Evolutionary conservation across 2,888 invertebrate genomes (phyloP).

Genomic region (Morpho helenor): DNA sequence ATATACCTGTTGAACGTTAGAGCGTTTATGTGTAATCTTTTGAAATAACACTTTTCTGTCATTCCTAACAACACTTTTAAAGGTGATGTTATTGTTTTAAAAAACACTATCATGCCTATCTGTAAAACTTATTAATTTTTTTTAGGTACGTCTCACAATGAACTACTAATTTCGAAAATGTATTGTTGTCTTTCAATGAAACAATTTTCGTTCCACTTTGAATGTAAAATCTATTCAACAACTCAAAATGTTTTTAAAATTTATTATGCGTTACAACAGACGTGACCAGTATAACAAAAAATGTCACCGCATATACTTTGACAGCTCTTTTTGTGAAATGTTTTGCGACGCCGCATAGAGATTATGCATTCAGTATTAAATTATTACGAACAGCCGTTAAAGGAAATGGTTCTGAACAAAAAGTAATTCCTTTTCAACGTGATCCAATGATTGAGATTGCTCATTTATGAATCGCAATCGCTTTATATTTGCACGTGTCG

Average conservation of each 20-base stretch:
- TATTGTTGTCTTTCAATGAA: too few relatives aligned
- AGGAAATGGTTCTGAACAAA: constrained; percentile 31
- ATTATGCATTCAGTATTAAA: constrained; percentile 30
- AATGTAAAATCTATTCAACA: constrained; percentile 8
- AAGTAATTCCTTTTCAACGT: constrained; percentile 30
- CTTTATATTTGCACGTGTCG: constrained; percentile 16
- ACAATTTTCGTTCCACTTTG: constrained; percentile 11
- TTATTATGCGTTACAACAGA: constrained; percentile 11
- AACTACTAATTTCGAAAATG: too few relatives aligned
- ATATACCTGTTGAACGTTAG: too few relatives aligned
- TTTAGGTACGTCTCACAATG: too few relatives aligned
- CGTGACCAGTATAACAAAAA: constrained; percentile 35
- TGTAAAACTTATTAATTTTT: too few relatives aligned
- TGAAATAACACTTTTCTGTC: too few relatives aligned
- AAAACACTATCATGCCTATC: too few relatives aligned
- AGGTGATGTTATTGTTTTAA: too few relatives aligned
- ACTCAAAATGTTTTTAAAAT: constrained; percentile 13
- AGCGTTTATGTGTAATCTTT: too few relatives aligned
- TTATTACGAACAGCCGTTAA: constrained; percentile 28
- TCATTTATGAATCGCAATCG: constrained; percentile 29
- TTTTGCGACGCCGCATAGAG: constrained; percentile 36
- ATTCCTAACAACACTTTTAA: too few relatives aligned
- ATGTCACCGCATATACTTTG: constrained; percentile 30
- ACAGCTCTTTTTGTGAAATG: constrained; percentile 33
- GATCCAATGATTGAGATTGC: constrained; percentile 27